Percentiles rank a stretch among this genome's conserved stretches.
phyloP scores from a whole-genome alignment of 2,113 vertebrate species.

The Paedocypris sp. region DNA sequence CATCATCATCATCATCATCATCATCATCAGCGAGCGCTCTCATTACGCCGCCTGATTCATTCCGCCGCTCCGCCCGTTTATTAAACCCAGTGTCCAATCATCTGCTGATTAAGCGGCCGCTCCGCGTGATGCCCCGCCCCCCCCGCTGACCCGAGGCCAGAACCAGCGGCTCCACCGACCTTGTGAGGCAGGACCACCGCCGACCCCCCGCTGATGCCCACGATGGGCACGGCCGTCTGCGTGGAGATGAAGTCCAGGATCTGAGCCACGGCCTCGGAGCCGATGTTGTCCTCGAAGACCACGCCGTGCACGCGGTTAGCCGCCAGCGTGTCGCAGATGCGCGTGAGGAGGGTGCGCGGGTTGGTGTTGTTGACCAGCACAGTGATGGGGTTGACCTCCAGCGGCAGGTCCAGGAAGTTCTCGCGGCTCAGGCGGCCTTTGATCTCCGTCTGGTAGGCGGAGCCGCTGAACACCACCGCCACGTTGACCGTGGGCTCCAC shows the following conservation, averaged over 20 bases:
- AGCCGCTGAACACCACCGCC: conserved; percentile 84
- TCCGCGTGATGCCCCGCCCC: no score
- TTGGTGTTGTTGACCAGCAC: conserved; percentile 88
- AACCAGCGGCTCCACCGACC: conserved; percentile 54
- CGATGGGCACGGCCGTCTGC: conserved; percentile 81
- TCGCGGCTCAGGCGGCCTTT: conserved; percentile 77
- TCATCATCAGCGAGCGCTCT: no score
- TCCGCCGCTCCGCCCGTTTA: no score
- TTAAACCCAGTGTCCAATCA: no score
- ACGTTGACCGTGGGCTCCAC: conserved; percentile 58
- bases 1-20: no score
- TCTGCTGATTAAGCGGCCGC: no score
- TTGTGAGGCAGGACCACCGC: conserved; percentile 88
- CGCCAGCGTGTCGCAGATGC: conserved; percentile 78
- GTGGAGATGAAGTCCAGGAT: conserved; percentile 95
- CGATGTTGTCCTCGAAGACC: conserved; percentile 89
- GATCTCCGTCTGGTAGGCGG: conserved; percentile 71
- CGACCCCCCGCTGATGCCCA: conserved; percentile 93
- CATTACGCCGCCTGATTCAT: no score
- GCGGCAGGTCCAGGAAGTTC: conserved; percentile 83
- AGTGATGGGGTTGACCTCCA: conserved; percentile 84
- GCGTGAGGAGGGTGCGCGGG: conserved; percentile 86
- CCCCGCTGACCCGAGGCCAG: no score
- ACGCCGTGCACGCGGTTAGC: conserved; percentile 79
- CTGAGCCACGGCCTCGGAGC: conserved; percentile 84